Evolutionary conservation across 2,888 invertebrate species (phyloP).

Genomic region (Cacoxenus indagator): DNA sequence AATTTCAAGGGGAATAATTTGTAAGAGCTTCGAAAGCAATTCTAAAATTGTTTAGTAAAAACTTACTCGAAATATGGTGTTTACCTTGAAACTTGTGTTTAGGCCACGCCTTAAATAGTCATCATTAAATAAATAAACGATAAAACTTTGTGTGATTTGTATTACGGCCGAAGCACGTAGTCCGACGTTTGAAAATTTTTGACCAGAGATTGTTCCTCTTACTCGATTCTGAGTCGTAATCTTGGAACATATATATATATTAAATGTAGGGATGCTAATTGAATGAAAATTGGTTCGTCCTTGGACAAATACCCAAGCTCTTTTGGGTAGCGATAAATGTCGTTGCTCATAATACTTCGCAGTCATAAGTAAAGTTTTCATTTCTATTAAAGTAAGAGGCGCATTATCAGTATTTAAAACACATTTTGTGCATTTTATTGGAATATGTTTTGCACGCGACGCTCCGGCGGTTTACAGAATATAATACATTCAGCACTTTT

Average conservation of each 20-base stretch:
- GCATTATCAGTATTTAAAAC: constrained; percentile 37
- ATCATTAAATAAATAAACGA: background rate
- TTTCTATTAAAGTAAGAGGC: background rate
- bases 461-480: constrained; percentile 22
- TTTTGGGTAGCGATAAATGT: too few species aligned
- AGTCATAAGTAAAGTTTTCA: too few species aligned
- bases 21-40: background rate
- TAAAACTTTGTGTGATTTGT: too few species aligned
- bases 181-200: too few species aligned
- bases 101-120: constrained; percentile 11
- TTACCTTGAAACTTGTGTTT: background rate
- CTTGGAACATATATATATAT: too few species aligned
- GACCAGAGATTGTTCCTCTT: too few species aligned
- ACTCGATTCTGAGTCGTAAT: too few species aligned
- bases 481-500: constrained; percentile 24
- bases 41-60: constrained; percentile 36
- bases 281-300: too few species aligned
- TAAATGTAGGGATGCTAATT: too few species aligned
- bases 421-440: constrained; percentile 63
- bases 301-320: too few species aligned
- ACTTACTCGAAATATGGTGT: constrained; percentile 50
- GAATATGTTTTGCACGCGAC: constrained; percentile 40
- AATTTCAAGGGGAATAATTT: too few species aligned
- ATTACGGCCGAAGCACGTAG: too few species aligned
- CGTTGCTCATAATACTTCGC: constrained; percentile 29